Evolutionary conservation across 2,113 vertebrate species (phyloP).

Genomic region (Odocoileus hemionus): DNA sequence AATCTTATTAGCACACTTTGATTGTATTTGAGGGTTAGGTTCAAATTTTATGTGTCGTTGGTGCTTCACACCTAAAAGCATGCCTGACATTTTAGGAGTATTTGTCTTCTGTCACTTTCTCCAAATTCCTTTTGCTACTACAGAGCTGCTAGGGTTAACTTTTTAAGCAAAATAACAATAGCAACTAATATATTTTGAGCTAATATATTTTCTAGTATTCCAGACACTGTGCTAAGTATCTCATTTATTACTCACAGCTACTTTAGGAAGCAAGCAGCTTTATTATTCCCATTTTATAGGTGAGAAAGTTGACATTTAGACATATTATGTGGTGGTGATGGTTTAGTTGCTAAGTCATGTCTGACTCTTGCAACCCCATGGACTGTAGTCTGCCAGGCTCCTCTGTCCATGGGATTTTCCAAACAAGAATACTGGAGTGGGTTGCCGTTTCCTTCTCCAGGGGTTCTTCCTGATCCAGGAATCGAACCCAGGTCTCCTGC

Average conservation of each 20-base stretch:
- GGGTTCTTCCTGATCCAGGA: not conserved
- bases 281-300: not conserved
- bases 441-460: not conserved
- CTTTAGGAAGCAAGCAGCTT: not conserved
- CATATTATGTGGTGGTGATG: not conserved
- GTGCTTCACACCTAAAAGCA: not conserved
- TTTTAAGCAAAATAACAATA: not conserved
- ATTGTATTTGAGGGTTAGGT: not conserved
- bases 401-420: not conserved
- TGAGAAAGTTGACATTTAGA: not conserved
- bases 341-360: not conserved
- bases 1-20: not conserved
- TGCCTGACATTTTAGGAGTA: not conserved
- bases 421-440: not conserved
- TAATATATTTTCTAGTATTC: not conserved
- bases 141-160: not conserved
- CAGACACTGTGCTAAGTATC: not conserved
- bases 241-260: not conserved
- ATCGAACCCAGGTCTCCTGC: not conserved
- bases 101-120: not conserved
- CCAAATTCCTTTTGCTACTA: not conserved
- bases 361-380: not conserved
- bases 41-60: not conserved
- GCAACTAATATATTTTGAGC: not conserved
- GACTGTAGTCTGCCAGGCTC: not conserved